Conservation (phyloP, 2,888 invertebrate species). For the Endotricha flammealis region DNA sequence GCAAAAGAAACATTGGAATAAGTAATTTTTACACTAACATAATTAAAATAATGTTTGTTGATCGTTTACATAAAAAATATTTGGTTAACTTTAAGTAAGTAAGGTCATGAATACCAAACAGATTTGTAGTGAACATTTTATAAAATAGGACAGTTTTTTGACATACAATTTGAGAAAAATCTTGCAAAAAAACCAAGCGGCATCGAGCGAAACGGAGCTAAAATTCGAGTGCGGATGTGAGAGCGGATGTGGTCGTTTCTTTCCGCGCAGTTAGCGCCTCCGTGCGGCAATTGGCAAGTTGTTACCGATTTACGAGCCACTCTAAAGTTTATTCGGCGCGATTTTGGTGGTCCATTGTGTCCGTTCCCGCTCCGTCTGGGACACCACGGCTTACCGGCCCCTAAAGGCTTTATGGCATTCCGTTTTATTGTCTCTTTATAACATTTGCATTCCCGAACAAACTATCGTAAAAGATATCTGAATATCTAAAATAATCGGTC, state of each 20-base stretch:
- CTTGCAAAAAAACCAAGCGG: too few relatives aligned
- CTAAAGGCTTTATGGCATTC: slow-evolving; percentile 52
- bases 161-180: too few relatives aligned
- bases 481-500: slow-evolving; percentile 32
- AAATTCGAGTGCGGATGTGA: slow-evolving; percentile 73
- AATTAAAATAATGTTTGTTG: too few relatives aligned
- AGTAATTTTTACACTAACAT: too few relatives aligned
- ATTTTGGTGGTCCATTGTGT: slow-evolving; percentile 75
- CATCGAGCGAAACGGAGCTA: slow-evolving; percentile 19
- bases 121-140: too few relatives aligned
- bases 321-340: slow-evolving; percentile 67
- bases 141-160: too few relatives aligned
- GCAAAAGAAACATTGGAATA: too few relatives aligned
- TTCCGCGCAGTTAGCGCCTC: slow-evolving; percentile 67
- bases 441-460: slow-evolving; percentile 55
- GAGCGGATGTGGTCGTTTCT: slow-evolving; percentile 65
- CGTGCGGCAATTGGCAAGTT: slow-evolving; percentile 72
- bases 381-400: slow-evolving; percentile 46
- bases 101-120: too few relatives aligned
- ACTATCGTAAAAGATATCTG: slow-evolving; percentile 46
- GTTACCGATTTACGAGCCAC: slow-evolving; percentile 72
- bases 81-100: too few relatives aligned
- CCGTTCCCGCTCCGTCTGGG: slow-evolving; percentile 30
- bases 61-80: too few relatives aligned
- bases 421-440: slow-evolving; percentile 59